Percentiles rank a stretch among this genome's conserved stretches.
Conservation (phyloP, 2,113 vertebrate genomes). For the Climacteris rufus region DNA sequence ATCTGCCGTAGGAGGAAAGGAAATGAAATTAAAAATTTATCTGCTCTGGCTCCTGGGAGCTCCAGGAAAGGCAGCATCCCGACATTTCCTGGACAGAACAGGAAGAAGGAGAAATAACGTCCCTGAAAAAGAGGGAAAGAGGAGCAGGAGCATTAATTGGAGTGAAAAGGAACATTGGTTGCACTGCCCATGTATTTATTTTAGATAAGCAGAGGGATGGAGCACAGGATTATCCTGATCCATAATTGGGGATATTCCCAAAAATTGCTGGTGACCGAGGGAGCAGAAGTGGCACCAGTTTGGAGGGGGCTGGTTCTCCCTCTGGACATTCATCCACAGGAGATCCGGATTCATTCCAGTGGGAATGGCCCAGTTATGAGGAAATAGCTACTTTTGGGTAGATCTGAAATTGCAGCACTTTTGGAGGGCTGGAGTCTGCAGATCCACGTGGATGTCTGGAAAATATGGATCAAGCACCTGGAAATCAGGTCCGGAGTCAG, state of each 20-base stretch:
- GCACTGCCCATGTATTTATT: neutral
- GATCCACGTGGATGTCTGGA: neutral
- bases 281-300: neutral
- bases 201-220: neutral
- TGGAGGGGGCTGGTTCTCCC: neutral
- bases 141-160: neutral
- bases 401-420: neutral
- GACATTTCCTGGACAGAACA: neutral
- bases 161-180: neutral
- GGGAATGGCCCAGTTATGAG: neutral
- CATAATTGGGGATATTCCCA: neutral
- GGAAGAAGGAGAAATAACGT: neutral
- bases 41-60: neutral
- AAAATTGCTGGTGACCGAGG: accelerated
- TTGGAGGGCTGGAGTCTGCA: too few species aligned
- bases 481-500: neutral
- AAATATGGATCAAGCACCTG: neutral
- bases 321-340: neutral
- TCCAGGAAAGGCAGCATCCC: neutral
- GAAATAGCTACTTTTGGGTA: neutral
- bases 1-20: neutral
- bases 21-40: conserved; percentile 7
- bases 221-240: too few species aligned
- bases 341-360: neutral
- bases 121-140: neutral